Evolutionary conservation across 2,797 vertebrate species (phyloP).

Genomic region (Hylomyscus alleni): DNA sequence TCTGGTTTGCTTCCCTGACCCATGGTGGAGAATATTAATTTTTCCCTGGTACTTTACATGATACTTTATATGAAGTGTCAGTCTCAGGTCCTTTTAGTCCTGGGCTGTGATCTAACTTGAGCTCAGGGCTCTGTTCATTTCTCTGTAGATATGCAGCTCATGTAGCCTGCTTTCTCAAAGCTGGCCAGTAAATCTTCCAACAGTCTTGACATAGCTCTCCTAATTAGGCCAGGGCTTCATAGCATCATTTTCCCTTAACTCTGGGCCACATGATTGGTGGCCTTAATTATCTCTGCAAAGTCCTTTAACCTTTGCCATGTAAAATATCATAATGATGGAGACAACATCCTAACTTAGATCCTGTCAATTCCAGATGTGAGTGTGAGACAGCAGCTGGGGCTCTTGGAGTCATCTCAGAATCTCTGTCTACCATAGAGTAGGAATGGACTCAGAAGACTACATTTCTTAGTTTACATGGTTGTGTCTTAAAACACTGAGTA

Average conservation of each 20-base stretch:
- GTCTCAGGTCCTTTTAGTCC: not conserved
- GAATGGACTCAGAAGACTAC: not conserved
- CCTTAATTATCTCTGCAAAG: not conserved
- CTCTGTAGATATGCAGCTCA: not conserved
- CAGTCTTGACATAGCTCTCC: not conserved
- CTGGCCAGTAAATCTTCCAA: not conserved
- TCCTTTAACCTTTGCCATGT: not conserved
- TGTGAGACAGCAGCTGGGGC: fast-evolving
- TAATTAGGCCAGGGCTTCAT: not conserved
- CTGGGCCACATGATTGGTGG: not conserved
- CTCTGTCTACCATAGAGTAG: not conserved
- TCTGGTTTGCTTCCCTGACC: not conserved
- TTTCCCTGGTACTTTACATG: not conserved
- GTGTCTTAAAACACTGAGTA: not conserved
- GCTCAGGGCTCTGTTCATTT: not conserved
- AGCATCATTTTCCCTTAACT: not conserved
- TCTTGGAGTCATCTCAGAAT: not conserved
- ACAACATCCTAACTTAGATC: not conserved
- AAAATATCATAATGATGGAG: not conserved
- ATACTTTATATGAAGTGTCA: not conserved
- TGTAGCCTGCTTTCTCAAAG: not conserved
- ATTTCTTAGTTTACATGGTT: not conserved
- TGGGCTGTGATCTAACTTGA: not conserved
- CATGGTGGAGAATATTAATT: not conserved
- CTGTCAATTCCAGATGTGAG: not conserved